Base-by-base conservation (phyloP, 1,140 invertebrate species). In the Xylocopa sonorina region DNA sequence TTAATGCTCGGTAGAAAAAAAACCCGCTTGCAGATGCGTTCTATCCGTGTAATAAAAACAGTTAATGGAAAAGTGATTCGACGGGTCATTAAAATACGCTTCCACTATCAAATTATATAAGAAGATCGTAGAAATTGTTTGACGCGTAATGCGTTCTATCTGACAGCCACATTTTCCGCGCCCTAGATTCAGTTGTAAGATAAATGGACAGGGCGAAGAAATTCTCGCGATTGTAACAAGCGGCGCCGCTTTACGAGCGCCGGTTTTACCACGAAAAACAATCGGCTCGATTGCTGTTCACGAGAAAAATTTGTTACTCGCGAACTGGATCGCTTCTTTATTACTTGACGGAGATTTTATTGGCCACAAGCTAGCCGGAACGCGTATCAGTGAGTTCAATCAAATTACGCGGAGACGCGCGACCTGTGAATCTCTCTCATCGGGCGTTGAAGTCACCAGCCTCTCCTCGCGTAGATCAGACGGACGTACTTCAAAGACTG, bases 301-400 rank as follows among this genome's bases (percentile, higher is more conserved):
- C 4, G 32, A 29, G 24, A 66, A 66, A 43, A 57, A 53, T 75
- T 75, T 66, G 66, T 75, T 64, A 32, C 48, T 34, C 62, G n/a
- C n/a, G 38, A 75, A 75, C 50, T 55, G 60, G 21, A 57, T 67
- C 50, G 29, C 27, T 5, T 21, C 27, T 38, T n/a, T 63, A 48
- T 62, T 67, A 34, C 50, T 76, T 67, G 55, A 32, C 27, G 38
- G 50, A 32, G 29, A 46, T 67, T 76, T 76, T 76, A 76, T 76
- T 27, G 63, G 29, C 27, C 1, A 38, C 9, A 38, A 4, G 2
- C 27, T 1, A 10, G 16, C 10, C 29, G 29, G 57, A n/a, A 24
- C 24, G 41, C 43, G 57, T 50, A 63, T 63, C 58, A 46, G 57
- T 3, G 24, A 64, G 72, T 53, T 41, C 48, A 12, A 76, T 76